phyloP scores from a whole-genome alignment of 2,113 vertebrate genomes.

The Pristiophorus japonicus region DNA sequence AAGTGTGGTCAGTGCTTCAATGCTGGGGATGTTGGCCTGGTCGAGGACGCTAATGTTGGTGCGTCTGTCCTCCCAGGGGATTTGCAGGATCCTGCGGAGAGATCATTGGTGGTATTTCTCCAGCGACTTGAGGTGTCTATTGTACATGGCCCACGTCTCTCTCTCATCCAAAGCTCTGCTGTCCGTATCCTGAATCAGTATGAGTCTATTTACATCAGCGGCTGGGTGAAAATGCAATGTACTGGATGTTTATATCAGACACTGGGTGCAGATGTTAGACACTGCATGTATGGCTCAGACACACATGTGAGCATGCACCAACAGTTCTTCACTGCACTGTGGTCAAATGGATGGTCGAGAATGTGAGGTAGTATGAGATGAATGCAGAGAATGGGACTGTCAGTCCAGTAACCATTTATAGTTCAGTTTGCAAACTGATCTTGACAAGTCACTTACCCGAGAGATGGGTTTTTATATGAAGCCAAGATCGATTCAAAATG shows the following conservation, averaged over 20 bases:
- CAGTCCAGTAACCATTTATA: background rate
- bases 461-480: background rate
- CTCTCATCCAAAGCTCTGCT: background rate
- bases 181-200: background rate
- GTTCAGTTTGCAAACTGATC: constrained; percentile 11
- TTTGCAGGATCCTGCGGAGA: too few relatives aligned
- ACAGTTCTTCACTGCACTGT: background rate
- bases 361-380: background rate
- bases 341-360: background rate
- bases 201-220: background rate
- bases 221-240: background rate
- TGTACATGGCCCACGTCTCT: too few relatives aligned
- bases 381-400: background rate
- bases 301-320: background rate
- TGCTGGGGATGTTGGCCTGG: too few relatives aligned
- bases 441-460: background rate
- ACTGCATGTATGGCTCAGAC: background rate
- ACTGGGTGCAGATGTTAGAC: too few relatives aligned
- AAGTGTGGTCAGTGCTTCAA: too few relatives aligned
- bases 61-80: too few relatives aligned
- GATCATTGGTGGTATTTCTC: too few relatives aligned
- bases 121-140: too few relatives aligned
- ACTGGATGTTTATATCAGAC: background rate
- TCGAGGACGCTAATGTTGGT: too few relatives aligned
- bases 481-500: background rate